Conservation (phyloP, 2,888 invertebrate species). For the Dexiosoma caninum region DNA sequence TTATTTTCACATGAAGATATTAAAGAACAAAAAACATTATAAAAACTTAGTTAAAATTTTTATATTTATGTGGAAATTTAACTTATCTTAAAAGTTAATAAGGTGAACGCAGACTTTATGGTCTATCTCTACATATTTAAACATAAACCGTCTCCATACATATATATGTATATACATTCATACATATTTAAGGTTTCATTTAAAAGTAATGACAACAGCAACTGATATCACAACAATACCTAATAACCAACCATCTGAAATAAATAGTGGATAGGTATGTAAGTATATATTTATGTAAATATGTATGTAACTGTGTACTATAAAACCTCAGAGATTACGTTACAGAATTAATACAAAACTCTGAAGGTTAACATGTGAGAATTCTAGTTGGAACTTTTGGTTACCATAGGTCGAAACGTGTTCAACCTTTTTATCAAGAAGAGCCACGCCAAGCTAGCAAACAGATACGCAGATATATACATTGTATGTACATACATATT, state of each 20-base stretch:
- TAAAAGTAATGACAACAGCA: too few relatives aligned
- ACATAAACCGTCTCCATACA: too few relatives aligned
- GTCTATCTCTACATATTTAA: background rate
- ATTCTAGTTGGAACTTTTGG: slow-evolving; percentile 61
- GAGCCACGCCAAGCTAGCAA: slow-evolving; percentile 63
- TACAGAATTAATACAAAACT: slow-evolving; percentile 60
- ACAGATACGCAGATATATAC: background rate
- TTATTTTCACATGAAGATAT: too few relatives aligned
- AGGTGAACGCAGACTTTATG: too few relatives aligned
- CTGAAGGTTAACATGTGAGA: slow-evolving; percentile 63
- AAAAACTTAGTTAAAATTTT: too few relatives aligned
- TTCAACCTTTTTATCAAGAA: slow-evolving; percentile 50
- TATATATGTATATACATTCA: background rate
- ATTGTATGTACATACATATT: too few relatives aligned
- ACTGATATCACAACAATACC: too few relatives aligned
- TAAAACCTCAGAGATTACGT: slow-evolving; percentile 60
- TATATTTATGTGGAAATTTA: too few relatives aligned
- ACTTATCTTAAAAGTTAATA: too few relatives aligned
- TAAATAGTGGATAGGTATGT: background rate
- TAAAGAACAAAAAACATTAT: too few relatives aligned
- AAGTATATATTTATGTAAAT: background rate
- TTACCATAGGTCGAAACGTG: slow-evolving; percentile 60
- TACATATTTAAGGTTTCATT: too few relatives aligned
- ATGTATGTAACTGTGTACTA: background rate
- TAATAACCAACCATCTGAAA: too few relatives aligned